A percentile compares a stretch with the other conserved stretches of the same genome.
phyloP scores from a whole-genome alignment of 2,888 invertebrate species.

The Galerucella calmariensis region DNA sequence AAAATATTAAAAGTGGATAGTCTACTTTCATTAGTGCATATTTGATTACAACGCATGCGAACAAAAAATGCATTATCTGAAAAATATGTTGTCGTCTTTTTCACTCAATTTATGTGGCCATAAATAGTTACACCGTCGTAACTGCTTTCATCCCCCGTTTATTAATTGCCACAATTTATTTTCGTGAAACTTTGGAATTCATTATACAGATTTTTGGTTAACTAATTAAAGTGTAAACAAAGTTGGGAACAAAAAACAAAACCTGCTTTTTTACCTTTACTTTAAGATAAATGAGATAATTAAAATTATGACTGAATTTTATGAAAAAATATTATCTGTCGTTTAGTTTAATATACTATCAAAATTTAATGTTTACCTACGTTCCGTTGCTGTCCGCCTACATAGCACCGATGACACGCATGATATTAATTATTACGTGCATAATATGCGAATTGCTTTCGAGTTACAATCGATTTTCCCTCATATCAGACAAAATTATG shows the following conservation, averaged over 20 bases:
- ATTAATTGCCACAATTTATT: slow-evolving; percentile 37
- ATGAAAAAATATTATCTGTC: not conserved
- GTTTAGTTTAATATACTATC: not conserved
- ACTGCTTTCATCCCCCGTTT: slow-evolving; percentile 34
- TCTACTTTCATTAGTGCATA: too few relatives aligned
- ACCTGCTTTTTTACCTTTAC: slow-evolving; percentile 27
- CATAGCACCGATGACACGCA: too few relatives aligned
- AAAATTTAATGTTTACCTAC: not conserved
- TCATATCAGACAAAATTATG: not conserved
- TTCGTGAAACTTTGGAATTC: slow-evolving; percentile 33
- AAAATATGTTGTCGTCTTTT: slow-evolving; percentile 32
- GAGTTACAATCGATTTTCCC: not conserved
- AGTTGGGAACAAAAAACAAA: slow-evolving; percentile 53
- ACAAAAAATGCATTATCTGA: not conserved
- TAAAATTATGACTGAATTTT: slow-evolving; percentile 13
- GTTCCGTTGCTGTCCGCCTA: not conserved
- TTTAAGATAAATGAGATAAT: slow-evolving; percentile 15
- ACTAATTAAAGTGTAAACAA: slow-evolving; percentile 37
- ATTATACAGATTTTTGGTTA: slow-evolving; percentile 38
- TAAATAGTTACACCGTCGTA: slow-evolving; percentile 34
- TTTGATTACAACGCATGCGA: too few relatives aligned
- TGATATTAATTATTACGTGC: too few relatives aligned
- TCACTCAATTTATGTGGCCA: slow-evolving; percentile 32
- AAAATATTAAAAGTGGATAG: too few relatives aligned
- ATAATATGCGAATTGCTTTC: not conserved